Evolutionary conservation across 2,113 vertebrate species (phyloP).

Genomic region (Choloepus hoffmanni): DNA sequence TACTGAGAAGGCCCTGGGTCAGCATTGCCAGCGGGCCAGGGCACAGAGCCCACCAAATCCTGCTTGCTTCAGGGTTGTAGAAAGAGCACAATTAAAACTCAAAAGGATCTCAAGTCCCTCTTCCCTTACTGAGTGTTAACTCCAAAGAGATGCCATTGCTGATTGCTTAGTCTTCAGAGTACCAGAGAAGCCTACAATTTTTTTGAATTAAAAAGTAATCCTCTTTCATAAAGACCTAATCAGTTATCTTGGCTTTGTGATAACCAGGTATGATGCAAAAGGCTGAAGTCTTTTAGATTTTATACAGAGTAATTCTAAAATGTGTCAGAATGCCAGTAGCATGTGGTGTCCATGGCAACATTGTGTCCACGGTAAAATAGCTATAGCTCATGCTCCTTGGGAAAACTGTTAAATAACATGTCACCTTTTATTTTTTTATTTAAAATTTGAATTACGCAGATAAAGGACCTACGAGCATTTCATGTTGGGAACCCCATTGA

Average conservation of each 20-base stretch:
- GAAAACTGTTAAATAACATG: not conserved
- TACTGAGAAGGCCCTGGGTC: not conserved
- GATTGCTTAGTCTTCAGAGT: not conserved
- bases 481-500: not conserved
- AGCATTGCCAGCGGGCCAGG: not conserved
- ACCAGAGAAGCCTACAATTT: not conserved
- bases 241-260: not conserved
- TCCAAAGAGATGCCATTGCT: not conserved
- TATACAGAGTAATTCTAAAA: conserved; percentile 1
- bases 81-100: conserved; percentile 33
- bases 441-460: not conserved
- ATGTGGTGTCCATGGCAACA: conserved; percentile 20
- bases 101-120: not conserved
- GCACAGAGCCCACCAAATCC: not conserved
- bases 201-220: not conserved
- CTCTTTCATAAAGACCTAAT: not conserved
- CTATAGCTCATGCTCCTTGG: not conserved
- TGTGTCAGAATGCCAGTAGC: not conserved
- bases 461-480: not conserved
- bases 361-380: not conserved
- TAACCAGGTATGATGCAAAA: not conserved
- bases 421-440: not conserved
- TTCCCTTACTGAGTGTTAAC: not conserved
- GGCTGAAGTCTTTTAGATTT: not conserved
- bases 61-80: not conserved